These are phyloP conservation scores for Helicolenus hilgendorfi DNA, from an alignment of 2,797 vertebrate species.

Conservation along the genomic window DNA sequence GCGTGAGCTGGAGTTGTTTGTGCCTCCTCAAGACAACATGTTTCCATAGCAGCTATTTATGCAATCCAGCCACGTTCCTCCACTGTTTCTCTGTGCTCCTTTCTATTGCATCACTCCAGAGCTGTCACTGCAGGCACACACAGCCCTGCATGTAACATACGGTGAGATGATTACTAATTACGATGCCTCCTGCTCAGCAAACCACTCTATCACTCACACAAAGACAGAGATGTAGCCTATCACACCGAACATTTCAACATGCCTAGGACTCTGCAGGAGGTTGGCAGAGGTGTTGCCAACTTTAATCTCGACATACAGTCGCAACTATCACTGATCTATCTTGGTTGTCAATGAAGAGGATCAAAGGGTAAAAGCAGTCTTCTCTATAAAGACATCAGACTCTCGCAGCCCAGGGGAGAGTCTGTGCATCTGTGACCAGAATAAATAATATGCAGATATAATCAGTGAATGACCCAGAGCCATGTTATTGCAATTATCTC, in stretches of 20 bases:
- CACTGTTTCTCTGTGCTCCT: conserved; percentile 43
- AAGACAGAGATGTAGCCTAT: background rate
- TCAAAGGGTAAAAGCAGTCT: conserved; percentile 56
- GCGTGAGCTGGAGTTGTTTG: background rate
- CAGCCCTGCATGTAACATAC: conserved; percentile 64
- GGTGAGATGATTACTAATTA: conserved; percentile 76
- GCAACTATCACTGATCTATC: conserved; percentile 17
- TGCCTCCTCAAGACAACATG: background rate
- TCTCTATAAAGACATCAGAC: conserved; percentile 49
- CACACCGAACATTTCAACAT: conserved; percentile 20
- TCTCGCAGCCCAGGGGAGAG: conserved; percentile 2
- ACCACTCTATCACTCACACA: conserved; percentile 45
- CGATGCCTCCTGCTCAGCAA: conserved; percentile 61
- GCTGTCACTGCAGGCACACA: conserved; percentile 62
- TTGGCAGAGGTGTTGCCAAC: conserved; percentile 16
- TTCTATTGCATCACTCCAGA: conserved; percentile 66
- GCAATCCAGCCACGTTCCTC: conserved; percentile 33
- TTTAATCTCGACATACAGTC: conserved; percentile 30
- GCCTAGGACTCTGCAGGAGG: conserved; percentile 5
- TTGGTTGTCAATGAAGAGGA: conserved; percentile 55
- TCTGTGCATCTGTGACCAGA: conserved; percentile 47
- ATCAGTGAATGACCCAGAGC: conserved; percentile 35
- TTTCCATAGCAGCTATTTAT: conserved; percentile 37
- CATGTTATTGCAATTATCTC: conserved; percentile 42
- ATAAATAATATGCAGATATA: conserved; percentile 38